These are phyloP conservation scores for Toxotes lorentzi DNA, from an alignment of 2,797 vertebrate species.

Conservation along the genomic window DNA sequence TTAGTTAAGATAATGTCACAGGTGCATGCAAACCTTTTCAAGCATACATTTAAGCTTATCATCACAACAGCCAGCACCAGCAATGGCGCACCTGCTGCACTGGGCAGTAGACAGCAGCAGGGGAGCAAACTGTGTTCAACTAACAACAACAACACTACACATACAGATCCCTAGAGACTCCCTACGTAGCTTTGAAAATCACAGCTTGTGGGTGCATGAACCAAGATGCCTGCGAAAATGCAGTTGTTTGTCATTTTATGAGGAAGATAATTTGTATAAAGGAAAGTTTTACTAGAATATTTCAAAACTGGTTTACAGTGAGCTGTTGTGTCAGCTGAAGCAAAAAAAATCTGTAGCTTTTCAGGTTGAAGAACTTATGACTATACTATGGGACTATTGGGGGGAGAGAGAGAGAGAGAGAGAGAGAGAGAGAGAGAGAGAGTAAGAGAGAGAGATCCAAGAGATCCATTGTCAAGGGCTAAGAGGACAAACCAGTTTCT, in stretches of 20 bases:
- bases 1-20: background rate
- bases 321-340: constrained; percentile 1
- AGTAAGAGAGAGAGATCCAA: constrained; percentile 4
- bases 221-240: constrained; percentile 3
- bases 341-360: constrained; percentile 1
- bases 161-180: constrained; percentile 42
- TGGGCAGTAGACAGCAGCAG: constrained; percentile 35
- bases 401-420: background rate
- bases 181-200: constrained; percentile 23
- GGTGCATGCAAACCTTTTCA: constrained; percentile 18
- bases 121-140: constrained; percentile 33
- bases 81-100: constrained; percentile 42
- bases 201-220: constrained; percentile 13
- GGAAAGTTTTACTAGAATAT: background rate
- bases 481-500: constrained; percentile 79
- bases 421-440: constrained; percentile 11
- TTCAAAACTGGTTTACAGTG: constrained; percentile 31
- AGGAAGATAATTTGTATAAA: constrained; percentile 12
- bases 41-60: constrained; percentile 30
- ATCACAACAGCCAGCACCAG: constrained; percentile 37
- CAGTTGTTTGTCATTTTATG: background rate
- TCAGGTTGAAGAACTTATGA: background rate
- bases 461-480: constrained; percentile 43
- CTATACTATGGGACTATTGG: background rate
- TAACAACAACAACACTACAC: constrained; percentile 36